Percentiles rank a stretch among this genome's conserved stretches.
These are phyloP conservation scores for Colius striatus DNA, from an alignment of 2,113 vertebrate genomes.

Conservation along the genomic window DNA sequence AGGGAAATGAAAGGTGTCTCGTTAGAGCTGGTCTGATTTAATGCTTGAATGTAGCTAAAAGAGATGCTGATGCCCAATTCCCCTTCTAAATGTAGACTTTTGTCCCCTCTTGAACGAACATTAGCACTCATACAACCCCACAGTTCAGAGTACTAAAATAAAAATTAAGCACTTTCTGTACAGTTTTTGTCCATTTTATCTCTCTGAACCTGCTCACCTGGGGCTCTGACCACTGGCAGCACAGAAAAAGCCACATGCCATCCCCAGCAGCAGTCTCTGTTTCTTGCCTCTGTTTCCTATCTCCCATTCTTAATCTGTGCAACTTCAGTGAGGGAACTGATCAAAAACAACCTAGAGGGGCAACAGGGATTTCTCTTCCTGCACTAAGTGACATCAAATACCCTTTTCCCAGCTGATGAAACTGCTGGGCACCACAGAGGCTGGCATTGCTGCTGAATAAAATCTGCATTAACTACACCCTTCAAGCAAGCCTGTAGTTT, in stretches of 20 bases:
- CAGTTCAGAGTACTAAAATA: neutral
- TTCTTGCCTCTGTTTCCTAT: neutral
- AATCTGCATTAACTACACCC: neutral
- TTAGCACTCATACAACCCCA: neutral
- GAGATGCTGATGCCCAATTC: neutral
- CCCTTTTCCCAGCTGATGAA: neutral
- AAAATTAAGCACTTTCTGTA: neutral
- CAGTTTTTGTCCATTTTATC: neutral
- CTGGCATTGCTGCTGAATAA: neutral
- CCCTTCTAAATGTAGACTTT: neutral
- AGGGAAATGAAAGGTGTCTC: neutral
- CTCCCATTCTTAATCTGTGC: neutral
- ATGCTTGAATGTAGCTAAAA: neutral
- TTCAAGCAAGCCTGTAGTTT: neutral
- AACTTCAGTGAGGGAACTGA: neutral
- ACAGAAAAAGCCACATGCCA: neutral
- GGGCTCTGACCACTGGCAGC: neutral
- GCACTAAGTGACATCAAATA: neutral
- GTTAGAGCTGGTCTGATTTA: neutral
- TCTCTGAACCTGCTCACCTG: neutral
- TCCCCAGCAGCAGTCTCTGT: neutral
- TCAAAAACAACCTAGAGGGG: neutral
- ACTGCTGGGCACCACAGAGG: neutral
- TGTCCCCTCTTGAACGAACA: neutral
- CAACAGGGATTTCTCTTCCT: neutral